phyloP scores from a whole-genome alignment of 2,113 vertebrate genomes.

The Peucedramus taeniatus region DNA sequence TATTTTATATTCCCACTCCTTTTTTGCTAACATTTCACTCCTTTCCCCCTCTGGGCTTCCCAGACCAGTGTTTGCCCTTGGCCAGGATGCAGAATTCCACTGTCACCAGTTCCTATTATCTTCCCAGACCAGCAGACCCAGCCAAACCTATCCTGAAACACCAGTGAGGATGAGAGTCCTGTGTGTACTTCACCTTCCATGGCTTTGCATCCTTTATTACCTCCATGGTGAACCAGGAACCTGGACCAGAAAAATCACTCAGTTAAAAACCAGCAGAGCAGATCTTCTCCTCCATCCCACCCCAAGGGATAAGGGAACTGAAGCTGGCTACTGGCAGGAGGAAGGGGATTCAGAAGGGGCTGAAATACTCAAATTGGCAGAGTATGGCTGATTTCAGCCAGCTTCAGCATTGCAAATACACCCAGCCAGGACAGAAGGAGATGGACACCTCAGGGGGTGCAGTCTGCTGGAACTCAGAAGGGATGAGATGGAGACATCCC shows the following conservation, averaged over 20 bases:
- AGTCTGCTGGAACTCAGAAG: background rate
- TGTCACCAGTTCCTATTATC: background rate
- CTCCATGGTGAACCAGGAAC: background rate
- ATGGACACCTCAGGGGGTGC: background rate
- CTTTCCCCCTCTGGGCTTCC: background rate
- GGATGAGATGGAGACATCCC: background rate
- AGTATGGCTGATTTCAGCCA: background rate
- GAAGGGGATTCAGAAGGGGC: background rate
- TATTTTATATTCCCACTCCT: background rate
- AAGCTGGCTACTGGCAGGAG: background rate
- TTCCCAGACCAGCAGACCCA: background rate
- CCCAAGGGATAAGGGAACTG: background rate
- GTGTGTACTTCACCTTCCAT: background rate
- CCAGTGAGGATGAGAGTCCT: background rate
- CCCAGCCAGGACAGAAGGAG: accelerated
- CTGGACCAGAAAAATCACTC: background rate
- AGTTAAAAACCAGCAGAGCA: background rate
- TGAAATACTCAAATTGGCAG: background rate
- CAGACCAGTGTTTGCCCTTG: background rate
- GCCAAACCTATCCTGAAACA: background rate
- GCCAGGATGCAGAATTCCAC: background rate
- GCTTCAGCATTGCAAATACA: background rate
- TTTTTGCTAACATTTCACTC: background rate
- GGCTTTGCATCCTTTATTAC: background rate
- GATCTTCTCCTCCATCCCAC: background rate